A percentile compares a stretch with the other conserved stretches of the same genome.
These are phyloP conservation scores for Semicossyphus pulcher DNA, from an alignment of 2,113 vertebrate genomes.

Conservation along the genomic window DNA sequence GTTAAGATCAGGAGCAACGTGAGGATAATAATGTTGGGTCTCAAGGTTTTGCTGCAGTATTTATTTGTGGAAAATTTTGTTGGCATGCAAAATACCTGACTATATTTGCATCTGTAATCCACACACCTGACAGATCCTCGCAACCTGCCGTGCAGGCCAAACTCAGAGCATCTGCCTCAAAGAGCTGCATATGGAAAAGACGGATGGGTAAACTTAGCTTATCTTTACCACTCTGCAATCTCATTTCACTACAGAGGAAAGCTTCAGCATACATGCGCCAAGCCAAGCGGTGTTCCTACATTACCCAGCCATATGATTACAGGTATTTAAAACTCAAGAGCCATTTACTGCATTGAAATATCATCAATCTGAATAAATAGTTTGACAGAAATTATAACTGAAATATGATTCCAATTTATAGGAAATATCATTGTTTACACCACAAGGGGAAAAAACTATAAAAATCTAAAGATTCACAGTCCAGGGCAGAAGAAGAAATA, in stretches of 20 bases:
- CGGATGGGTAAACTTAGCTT: conserved; percentile 35
- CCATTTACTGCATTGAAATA: neutral
- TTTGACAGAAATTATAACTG: no score
- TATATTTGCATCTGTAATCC: conserved; percentile 71
- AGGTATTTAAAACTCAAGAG: neutral
- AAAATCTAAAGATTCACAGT: no score
- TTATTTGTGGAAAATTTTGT: conserved; percentile 42
- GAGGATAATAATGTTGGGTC: conserved; percentile 52
- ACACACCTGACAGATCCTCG: conserved; percentile 66
- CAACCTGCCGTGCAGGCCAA: conserved; percentile 47
- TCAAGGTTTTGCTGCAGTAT: conserved; percentile 30
- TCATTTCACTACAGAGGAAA: conserved; percentile 12
- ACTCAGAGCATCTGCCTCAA: conserved; percentile 59
- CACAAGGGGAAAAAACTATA: no score
- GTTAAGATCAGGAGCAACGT: conserved; percentile 39
- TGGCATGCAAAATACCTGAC: conserved; percentile 58
- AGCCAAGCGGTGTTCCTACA: neutral
- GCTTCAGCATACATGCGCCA: conserved; percentile 4
- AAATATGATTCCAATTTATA: no score
- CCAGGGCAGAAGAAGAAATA: no score
- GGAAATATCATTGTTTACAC: no score
- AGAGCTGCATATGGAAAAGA: conserved; percentile 47
- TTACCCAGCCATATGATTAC: neutral
- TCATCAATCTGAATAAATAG: neutral
- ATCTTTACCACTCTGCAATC: conserved; percentile 29